A percentile compares a stretch with the other conserved stretches of the same genome.
These are phyloP conservation scores for Slavum lentiscoides DNA, from an alignment of 2,888 invertebrate species.

Conservation along the genomic window DNA sequence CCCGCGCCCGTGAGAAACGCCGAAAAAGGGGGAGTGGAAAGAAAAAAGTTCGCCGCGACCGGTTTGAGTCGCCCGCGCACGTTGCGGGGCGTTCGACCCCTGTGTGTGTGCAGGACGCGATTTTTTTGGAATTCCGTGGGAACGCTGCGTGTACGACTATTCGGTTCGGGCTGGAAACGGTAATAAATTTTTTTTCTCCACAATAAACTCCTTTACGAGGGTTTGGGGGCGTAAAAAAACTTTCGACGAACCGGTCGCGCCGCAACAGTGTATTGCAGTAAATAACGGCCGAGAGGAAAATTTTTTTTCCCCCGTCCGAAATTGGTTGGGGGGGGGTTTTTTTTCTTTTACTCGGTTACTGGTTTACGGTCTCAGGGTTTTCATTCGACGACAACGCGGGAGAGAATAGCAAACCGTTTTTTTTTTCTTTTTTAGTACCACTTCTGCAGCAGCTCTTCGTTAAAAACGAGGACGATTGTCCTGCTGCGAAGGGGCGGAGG, in stretches of 20 bases:
- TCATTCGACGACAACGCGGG: not conserved
- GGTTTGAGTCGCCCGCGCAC: not conserved
- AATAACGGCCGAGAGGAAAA: not conserved
- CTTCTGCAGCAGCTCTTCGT: not conserved
- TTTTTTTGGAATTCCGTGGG: slow-evolving; percentile 50
- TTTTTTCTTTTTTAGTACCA: slow-evolving; percentile 4
- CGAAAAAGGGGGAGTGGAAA: not conserved
- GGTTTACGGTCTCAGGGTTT: slow-evolving; percentile 31
- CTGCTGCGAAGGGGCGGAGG: not conserved
- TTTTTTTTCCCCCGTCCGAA: not conserved
- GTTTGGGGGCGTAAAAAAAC: not conserved
- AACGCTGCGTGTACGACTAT: slow-evolving; percentile 13
- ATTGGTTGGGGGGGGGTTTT: not conserved
- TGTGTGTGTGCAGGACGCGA: not conserved
- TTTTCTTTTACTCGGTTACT: not conserved
- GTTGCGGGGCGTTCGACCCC: not conserved
- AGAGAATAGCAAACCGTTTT: not conserved
- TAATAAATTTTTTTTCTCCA: no score
- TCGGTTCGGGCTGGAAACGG: not conserved
- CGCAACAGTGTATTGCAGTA: no score
- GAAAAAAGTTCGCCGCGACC: slow-evolving; percentile 38
- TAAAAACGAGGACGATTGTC: slow-evolving; percentile 19
- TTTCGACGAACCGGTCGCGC: slow-evolving; percentile 20
- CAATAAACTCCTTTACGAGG: no score
- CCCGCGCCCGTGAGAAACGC: slow-evolving; percentile 30